Percentiles rank a stretch among this genome's conserved stretches.
These are phyloP conservation scores for Crocallis elinguaria DNA, from an alignment of 2,888 invertebrate species.

Conservation along the genomic window DNA sequence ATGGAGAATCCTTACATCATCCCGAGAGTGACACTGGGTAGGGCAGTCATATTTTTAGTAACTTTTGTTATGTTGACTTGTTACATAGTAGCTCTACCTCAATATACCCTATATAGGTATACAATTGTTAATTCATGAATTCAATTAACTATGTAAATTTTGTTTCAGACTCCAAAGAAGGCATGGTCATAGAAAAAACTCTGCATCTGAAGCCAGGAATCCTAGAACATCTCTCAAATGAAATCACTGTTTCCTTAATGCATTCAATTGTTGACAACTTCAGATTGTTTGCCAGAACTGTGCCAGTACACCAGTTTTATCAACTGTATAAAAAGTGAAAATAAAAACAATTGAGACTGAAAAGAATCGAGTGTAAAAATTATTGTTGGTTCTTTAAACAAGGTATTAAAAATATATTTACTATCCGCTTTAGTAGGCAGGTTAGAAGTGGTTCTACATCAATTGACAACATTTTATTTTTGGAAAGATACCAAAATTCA, in stretches of 20 bases:
- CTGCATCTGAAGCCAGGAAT: conserved; percentile 55
- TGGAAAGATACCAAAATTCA: no score
- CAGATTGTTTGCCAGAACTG: conserved; percentile 64
- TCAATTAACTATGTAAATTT: neutral
- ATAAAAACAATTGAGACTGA: neutral
- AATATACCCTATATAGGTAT: neutral
- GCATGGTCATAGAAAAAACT: conserved; percentile 54
- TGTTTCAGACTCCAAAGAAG: conserved; percentile 52
- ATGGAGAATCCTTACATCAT: no score
- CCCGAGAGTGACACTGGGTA: no score
- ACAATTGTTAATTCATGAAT: neutral
- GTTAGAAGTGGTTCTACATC: no score
- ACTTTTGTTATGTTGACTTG: no score
- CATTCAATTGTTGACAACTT: conserved; percentile 74
- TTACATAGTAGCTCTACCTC: no score
- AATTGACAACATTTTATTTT: no score
- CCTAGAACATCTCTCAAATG: conserved; percentile 70
- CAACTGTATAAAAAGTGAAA: conserved; percentile 50
- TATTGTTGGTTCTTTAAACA: no score
- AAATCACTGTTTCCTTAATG: conserved; percentile 71
- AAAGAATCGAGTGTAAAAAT: neutral
- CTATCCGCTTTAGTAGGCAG: no score
- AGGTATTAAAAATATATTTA: neutral
- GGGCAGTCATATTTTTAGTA: no score
- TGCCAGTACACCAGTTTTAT: conserved; percentile 72